Base-by-base conservation (phyloP, 2,113 vertebrate genomes). In the Ailurus styani region DNA sequence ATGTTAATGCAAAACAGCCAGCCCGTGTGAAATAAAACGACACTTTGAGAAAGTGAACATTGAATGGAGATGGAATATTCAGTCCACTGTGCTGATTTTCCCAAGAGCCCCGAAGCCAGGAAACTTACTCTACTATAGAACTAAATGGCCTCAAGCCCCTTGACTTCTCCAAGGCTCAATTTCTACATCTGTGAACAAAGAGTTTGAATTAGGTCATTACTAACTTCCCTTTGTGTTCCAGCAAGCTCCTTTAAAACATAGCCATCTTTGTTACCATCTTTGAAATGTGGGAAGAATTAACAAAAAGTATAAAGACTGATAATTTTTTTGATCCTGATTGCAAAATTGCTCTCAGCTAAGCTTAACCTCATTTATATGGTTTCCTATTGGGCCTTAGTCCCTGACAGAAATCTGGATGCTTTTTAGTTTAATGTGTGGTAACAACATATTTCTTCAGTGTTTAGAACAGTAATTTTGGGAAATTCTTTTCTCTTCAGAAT, bases 381-480 rank as follows among this genome's bases (percentile, higher is more conserved):
- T 95, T 96, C 68, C 83, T 27, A 42, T 64, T 77, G 83, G 66
- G 37, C 37, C 17, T 57, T 50, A 77, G 31, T 54, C 6, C 37
- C 47, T 96, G 47, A 29, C 9, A 93, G 91, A 95, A 91, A 37
- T 88, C 42, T 81, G 27, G 45, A 87, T 91, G 42, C 50, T 66
- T 92, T 96, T 97, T 52, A 93, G 42, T 77, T 95, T 93, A 95
- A 96, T 55, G 23, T 55, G 34, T 93, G 52, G 87, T 83, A 95
- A 75, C 21, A 95, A 55, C 6, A 13, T 96, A 79, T 87, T 96
- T 97, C 42, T 85, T 97, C 68, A 81, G 34, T 79, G 42, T 85
- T 92, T 94, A 93, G 34, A 87, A 87, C 45, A 81, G 37, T 84
- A 70, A 60, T 90, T 97, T 94, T 72, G 54, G 55, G 78, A 90